Base-by-base conservation (phyloP, 2,797 vertebrate genomes). In the Notamacropus eugenii region DNA sequence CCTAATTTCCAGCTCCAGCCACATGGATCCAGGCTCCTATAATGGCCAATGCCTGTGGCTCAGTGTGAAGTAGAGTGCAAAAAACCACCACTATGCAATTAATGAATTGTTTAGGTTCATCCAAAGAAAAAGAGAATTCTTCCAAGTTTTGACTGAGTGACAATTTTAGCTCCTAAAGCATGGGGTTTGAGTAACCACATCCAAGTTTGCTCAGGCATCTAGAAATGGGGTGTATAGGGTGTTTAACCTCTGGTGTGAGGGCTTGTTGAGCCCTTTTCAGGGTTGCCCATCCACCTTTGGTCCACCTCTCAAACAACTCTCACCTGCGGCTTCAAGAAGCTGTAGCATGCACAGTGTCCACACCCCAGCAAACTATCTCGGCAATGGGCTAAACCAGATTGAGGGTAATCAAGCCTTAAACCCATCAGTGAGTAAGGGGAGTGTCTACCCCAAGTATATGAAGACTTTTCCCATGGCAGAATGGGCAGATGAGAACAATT, bases 81-180 rank as follows among this genome's bases (percentile, higher is more conserved):
- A 54, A 14, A 0, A n/a, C 10, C 95, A 27, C 54, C 92, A 93
- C 52, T 93, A 46, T 94, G 54, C 87, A 94, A 95, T 94, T 82
- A 94, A 55, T 91, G 54, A 96, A 92, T 96, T 94, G 11, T 82
- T 96, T 93, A 96, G 67, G 90, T 29, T 55, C 31, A 34, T 22
- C 50, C 31, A 54, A 54, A 55, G 90, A 34, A 91, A 55, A 96
- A 96, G 57, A 94, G 56, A 97, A 92, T 95, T 97, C 52, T 94
- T 95, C 55, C 90, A 93, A 19, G 34, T 82, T 54, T 54, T 46
- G 93, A 9, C 54, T 95, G 91, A 91, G 92, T 95, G 95, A 94
- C 58, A 90, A 19, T 22, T 97, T 95, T 90, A 92, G 40, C 29
- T 96, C 95, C 94, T 29, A 97, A 95, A 94, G 91, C 93, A 93